Percentiles rank a stretch among this genome's conserved stretches.
These are phyloP conservation scores for Cebus imitator DNA, from an alignment of 2,113 vertebrate species.

Conservation along the genomic window DNA sequence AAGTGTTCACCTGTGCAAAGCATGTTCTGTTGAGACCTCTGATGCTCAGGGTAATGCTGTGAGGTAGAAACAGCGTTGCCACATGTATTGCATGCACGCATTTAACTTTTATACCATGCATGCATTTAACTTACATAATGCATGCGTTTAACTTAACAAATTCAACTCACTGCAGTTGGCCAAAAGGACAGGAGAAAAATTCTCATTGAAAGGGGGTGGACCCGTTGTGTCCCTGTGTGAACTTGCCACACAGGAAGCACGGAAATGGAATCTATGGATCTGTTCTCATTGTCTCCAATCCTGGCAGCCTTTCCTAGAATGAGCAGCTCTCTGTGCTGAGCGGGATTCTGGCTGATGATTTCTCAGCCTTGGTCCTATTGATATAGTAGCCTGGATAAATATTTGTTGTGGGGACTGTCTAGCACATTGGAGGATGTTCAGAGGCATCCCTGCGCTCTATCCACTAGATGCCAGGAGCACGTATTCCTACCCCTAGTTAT, in stretches of 20 bases:
- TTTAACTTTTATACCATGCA: background rate
- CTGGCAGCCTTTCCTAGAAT: background rate
- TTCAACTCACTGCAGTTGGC: background rate
- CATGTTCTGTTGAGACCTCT: background rate
- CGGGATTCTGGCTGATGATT: background rate
- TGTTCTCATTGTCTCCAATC: accelerated
- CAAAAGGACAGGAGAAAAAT: background rate
- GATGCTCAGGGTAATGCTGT: background rate
- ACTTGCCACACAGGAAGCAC: background rate
- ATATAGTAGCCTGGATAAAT: background rate
- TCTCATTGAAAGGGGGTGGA: background rate
- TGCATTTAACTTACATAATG: background rate
- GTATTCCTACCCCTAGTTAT: accelerated
- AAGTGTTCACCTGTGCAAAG: background rate
- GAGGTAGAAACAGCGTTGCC: too few species aligned
- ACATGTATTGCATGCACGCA: too few species aligned
- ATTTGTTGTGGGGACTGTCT: background rate
- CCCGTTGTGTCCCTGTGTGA: background rate
- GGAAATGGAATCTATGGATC: background rate
- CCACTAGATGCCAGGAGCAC: background rate
- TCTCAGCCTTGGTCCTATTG: accelerated
- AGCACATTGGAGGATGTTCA: background rate
- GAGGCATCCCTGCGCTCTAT: background rate
- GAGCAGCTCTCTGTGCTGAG: background rate
- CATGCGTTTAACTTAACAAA: background rate